These are phyloP conservation scores for Drosophila paulistorum DNA, from an alignment of 1,140 invertebrate species.

Conservation along the genomic window DNA sequence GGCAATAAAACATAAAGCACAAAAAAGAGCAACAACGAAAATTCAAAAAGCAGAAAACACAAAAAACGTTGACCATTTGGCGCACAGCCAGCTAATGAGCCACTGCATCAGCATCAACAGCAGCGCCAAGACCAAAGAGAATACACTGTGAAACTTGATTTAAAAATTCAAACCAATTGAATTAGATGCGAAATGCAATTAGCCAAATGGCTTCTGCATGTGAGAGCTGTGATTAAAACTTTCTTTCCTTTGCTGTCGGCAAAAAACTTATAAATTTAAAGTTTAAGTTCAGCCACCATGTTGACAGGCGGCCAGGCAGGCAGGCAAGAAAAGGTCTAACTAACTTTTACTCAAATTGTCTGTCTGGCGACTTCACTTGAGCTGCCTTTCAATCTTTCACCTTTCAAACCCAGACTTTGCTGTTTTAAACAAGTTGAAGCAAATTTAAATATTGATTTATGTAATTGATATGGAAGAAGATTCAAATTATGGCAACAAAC, in stretches of 20 bases:
- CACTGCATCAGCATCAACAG: constrained; percentile 26
- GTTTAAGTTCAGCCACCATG: constrained; percentile 3
- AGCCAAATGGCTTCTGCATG: constrained; percentile 67
- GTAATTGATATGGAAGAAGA: too few relatives aligned
- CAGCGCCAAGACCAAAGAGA: neutral
- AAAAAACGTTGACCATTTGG: constrained; percentile 25
- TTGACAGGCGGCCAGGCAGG: constrained; percentile 25
- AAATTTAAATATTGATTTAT: too few relatives aligned
- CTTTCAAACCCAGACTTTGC: too few relatives aligned
- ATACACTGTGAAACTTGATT: constrained; percentile 3
- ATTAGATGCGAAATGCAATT: constrained; percentile 72
- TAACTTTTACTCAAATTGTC: constrained; percentile 44
- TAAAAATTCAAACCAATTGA: constrained; percentile 55
- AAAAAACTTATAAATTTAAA: constrained; percentile 28
- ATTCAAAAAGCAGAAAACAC: neutral
- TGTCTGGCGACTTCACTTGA: constrained; percentile 25
- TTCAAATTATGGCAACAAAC: too few relatives aligned
- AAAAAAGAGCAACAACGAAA: neutral
- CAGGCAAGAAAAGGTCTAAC: constrained; percentile 33
- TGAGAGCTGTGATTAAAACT: constrained; percentile 57
- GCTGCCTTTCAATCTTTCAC: constrained; percentile 1
- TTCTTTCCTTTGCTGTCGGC: constrained; percentile 34
- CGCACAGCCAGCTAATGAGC: constrained; percentile 55
- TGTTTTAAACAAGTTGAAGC: too few relatives aligned
- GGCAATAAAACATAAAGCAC: constrained; percentile 53